Evolutionary conservation across 2,113 vertebrate genomes (phyloP).

Genomic region (Todiramphus saurophagus): DNA sequence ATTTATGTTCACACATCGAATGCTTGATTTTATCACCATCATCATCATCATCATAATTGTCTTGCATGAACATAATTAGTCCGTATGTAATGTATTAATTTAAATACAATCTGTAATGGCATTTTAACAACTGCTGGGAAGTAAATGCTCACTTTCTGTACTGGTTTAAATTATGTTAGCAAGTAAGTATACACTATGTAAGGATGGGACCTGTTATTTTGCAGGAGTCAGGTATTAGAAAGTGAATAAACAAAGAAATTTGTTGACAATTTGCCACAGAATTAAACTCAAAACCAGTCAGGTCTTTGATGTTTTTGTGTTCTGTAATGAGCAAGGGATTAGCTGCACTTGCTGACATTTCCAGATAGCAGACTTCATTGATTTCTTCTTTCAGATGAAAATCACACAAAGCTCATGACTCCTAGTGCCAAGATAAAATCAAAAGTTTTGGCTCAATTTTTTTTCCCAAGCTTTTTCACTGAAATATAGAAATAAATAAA

Average conservation of each 20-base stretch:
- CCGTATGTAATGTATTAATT: neutral
- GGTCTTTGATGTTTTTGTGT: neutral
- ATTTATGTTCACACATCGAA: neutral
- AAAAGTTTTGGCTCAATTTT: neutral
- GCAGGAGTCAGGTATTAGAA: neutral
- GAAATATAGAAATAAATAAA: neutral
- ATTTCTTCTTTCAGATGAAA: neutral
- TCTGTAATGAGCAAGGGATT: neutral
- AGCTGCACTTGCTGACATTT: neutral
- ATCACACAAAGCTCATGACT: neutral
- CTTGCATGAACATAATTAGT: neutral
- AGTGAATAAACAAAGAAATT: neutral
- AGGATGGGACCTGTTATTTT: neutral
- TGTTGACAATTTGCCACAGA: neutral
- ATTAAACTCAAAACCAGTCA: neutral
- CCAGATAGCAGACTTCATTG: accelerated
- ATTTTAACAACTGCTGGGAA: constrained; percentile 16
- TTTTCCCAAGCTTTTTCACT: neutral
- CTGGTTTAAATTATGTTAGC: neutral
- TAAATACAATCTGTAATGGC: neutral
- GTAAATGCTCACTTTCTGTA: neutral
- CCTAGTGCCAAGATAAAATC: neutral
- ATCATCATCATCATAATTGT: neutral
- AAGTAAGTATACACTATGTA: neutral
- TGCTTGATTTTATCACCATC: neutral